A percentile compares a stretch with the other conserved stretches of the same genome.
phyloP scores from a whole-genome alignment of 2,113 vertebrate genomes.

The Sardina pilchardus region DNA sequence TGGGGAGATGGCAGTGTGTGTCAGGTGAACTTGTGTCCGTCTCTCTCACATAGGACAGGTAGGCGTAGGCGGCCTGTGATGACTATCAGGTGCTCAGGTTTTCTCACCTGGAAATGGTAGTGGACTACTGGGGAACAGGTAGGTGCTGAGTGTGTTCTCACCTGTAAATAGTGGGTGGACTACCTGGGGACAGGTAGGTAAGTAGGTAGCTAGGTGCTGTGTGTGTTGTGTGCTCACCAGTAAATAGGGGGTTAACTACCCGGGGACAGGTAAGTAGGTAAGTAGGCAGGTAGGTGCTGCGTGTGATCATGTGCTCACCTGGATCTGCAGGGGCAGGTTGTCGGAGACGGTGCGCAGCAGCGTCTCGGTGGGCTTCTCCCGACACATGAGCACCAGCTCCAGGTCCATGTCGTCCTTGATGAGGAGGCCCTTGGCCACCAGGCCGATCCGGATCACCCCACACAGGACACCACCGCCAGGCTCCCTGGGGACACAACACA shows the following conservation, averaged over 20 bases:
- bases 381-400: slow-evolving; percentile 97
- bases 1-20: no score
- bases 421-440: slow-evolving; percentile 96
- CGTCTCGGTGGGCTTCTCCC: slow-evolving; percentile 93
- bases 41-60: no score
- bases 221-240: not conserved
- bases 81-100: no score
- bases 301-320: slow-evolving; percentile 72
- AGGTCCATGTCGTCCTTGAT: slow-evolving; percentile 99
- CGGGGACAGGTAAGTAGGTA: no score
- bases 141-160: slow-evolving; percentile 57
- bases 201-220: not conserved
- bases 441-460: slow-evolving; percentile 95
- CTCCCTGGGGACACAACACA: slow-evolving; percentile 73
- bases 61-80: no score
- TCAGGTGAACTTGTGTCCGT: no score
- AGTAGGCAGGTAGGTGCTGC: not conserved
- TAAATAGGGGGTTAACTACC: no score
- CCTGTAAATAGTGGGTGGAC: slow-evolving; percentile 60
- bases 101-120: no score
- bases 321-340: slow-evolving; percentile 91
- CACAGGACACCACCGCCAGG: slow-evolving; percentile 86
- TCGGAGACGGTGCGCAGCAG: slow-evolving; percentile 88
- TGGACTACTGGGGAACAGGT: no score
- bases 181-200: no score